Conservation (phyloP, 2,888 invertebrate species). For the Pollenia amentaria region DNA sequence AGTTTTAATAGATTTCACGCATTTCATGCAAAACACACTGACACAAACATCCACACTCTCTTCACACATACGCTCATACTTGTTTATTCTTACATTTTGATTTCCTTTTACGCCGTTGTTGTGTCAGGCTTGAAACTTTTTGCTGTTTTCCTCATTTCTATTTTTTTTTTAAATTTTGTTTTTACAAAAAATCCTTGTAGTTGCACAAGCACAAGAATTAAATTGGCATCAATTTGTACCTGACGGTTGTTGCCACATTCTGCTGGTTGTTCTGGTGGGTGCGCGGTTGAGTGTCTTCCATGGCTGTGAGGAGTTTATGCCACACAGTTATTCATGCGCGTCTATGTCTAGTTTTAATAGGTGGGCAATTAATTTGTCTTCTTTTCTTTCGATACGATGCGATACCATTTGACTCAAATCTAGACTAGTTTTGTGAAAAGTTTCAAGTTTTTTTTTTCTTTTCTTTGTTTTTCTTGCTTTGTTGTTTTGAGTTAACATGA, state of each 20-base stretch:
- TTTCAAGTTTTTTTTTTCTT: conserved; percentile 3
- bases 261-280: conserved; percentile 34
- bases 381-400: conserved; percentile 46
- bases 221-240: conserved; percentile 71
- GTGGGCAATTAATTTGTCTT: conserved; percentile 71
- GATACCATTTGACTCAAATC: conserved; percentile 44
- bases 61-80: not conserved
- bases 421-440: conserved; percentile 39
- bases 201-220: conserved; percentile 44
- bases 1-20: conserved; percentile 56
- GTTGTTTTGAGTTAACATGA: conserved; percentile 12
- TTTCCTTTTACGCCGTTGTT: conserved; percentile 19
- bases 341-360: conserved; percentile 64
- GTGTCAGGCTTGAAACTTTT: conserved; percentile 52
- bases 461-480: not conserved
- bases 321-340: conserved; percentile 54
- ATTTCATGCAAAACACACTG: conserved; percentile 48
- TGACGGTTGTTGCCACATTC: conserved; percentile 55
- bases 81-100: not conserved
- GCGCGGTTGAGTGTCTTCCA: conserved; percentile 6
- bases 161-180: conserved; percentile 7
- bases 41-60: conserved; percentile 1
- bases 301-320: not conserved
- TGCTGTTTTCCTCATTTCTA: not conserved
- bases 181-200: conserved; percentile 37